phyloP scores from a whole-genome alignment of 2,113 vertebrate species.

The Brevimyrus niger region DNA sequence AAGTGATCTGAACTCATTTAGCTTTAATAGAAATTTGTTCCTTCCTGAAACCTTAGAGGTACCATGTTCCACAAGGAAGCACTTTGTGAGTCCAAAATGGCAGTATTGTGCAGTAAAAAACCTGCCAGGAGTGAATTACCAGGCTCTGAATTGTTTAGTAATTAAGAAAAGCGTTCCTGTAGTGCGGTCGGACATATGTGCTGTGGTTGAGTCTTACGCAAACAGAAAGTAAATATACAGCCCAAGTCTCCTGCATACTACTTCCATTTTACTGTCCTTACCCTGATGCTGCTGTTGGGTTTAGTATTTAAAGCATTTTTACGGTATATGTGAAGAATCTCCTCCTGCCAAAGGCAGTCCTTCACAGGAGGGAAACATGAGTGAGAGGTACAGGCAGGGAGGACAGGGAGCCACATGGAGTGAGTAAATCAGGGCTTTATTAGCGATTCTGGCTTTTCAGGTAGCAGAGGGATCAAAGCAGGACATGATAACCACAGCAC shows the following conservation, averaged over 20 bases:
- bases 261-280: background rate
- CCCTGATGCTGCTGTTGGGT: background rate
- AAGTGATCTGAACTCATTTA: slow-evolving; percentile 4
- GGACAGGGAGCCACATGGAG: background rate
- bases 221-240: background rate
- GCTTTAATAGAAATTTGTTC: slow-evolving; percentile 1
- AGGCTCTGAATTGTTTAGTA: background rate
- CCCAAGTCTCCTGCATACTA: background rate
- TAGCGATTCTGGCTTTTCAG: background rate
- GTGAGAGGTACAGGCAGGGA: background rate
- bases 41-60: background rate
- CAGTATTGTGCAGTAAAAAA: background rate
- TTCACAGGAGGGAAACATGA: background rate
- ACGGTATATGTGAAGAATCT: background rate
- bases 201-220: background rate
- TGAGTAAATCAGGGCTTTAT: background rate
- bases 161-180: background rate
- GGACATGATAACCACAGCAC: background rate
- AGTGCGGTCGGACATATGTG: background rate
- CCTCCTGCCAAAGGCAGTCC: background rate
- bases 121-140: background rate
- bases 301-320: background rate
- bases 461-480: background rate
- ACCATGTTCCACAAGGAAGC: background rate
- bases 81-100: background rate